Percentiles rank a stretch among this genome's conserved stretches.
phyloP scores from a whole-genome alignment of 2,888 invertebrate species.

The Didymodactylos carnosus region DNA sequence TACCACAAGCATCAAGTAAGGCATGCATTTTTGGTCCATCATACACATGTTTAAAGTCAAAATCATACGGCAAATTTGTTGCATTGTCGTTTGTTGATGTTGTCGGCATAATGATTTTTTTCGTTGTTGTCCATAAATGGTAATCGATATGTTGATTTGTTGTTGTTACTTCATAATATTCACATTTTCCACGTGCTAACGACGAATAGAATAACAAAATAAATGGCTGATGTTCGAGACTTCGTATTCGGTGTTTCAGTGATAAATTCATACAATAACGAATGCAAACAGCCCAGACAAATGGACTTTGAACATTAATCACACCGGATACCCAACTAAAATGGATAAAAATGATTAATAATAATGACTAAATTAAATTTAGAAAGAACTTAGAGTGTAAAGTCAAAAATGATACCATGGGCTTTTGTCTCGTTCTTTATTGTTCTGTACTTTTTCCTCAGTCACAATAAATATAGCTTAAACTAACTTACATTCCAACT shows the following conservation, averaged over 20 bases:
- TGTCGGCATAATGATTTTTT: neutral
- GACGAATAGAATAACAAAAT: neutral
- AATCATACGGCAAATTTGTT: neutral
- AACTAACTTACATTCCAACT: slow-evolving; percentile 30
- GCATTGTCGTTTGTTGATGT: neutral
- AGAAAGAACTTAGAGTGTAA: too few relatives aligned
- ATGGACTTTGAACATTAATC: slow-evolving; percentile 24
- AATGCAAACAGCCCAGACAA: slow-evolving; percentile 29
- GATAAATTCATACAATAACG: slow-evolving; percentile 19
- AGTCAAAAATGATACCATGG: too few relatives aligned
- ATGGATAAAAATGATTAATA: slow-evolving; percentile 9
- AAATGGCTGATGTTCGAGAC: neutral
- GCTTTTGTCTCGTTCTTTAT: too few relatives aligned
- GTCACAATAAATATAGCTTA: neutral
- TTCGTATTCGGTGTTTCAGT: neutral
- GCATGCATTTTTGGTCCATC: neutral
- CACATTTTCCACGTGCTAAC: neutral
- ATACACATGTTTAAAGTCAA: neutral
- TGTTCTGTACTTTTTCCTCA: too few relatives aligned
- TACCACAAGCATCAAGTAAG: too few relatives aligned
- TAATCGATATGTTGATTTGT: neutral
- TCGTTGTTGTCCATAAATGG: neutral
- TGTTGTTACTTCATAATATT: neutral
- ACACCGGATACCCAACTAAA: slow-evolving; percentile 33
- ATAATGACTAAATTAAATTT: too few relatives aligned